Conservation (phyloP, 2,113 vertebrate genomes). For the Gorsachius goisagi region DNA sequence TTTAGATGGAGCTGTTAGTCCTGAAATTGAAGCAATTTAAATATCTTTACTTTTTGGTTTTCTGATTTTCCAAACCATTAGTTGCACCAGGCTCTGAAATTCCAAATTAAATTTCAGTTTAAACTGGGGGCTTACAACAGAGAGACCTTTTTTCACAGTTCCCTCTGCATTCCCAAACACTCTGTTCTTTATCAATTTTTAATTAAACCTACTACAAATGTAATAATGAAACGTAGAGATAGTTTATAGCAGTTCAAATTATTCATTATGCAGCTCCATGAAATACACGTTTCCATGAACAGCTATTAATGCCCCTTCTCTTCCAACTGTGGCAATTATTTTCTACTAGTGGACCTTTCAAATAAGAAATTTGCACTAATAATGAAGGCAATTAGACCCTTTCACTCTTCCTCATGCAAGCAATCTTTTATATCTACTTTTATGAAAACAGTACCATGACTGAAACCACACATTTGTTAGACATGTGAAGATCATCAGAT, state of each 20-base stretch:
- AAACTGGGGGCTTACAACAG: not conserved
- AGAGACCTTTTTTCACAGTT: not conserved
- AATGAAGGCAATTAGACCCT: not conserved
- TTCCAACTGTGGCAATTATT: not conserved
- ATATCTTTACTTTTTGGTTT: not conserved
- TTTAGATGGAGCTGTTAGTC: not conserved
- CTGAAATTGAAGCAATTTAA: slow-evolving; percentile 12
- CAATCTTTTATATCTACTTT: not conserved
- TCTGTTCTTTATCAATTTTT: not conserved
- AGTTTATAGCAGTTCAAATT: not conserved
- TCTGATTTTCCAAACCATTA: slow-evolving; percentile 15
- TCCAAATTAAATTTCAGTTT: not conserved
- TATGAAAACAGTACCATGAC: not conserved
- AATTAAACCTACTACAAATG: not conserved
- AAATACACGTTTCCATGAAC: not conserved
- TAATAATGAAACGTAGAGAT: not conserved
- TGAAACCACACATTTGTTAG: not conserved
- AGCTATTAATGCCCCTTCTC: not conserved
- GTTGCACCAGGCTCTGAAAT: not conserved
- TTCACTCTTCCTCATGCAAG: not conserved
- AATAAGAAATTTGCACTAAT: not conserved
- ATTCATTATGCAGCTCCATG: not conserved
- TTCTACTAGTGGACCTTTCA: not conserved
- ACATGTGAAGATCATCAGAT: not conserved
- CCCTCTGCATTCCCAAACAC: not conserved